Evolutionary conservation across 2,888 invertebrate genomes (phyloP), one percentile per base, ranked within the genome.

Genomic region (Agrotis puta): DNA sequence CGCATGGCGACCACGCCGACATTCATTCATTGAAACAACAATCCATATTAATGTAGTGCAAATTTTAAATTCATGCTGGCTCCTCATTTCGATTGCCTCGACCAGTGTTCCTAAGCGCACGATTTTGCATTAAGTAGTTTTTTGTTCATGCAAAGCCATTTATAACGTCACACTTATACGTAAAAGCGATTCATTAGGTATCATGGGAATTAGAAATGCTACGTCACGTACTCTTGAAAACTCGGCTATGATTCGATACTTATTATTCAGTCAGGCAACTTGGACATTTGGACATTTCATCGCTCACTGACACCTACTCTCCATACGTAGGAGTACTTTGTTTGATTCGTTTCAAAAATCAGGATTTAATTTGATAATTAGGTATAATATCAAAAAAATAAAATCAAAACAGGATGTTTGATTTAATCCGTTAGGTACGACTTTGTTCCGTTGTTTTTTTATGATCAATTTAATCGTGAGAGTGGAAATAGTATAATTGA

Each of bases 21-120:
- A 94, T 94, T 94, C 95, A 95, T 96, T 96, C 96, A 96, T 95
- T 94, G 95, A 95, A 95, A 94, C 94, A 90, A 92, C 95, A 91
- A 95, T 95, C 94, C 95, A 96, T 96, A 95, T 95, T 95, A 95
- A 96, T 96, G 95, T 93, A 94, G 94, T 94, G 94, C 95, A 95
- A 95, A 96, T 95, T 96, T 96, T 92, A 91, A 94, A 96, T 96
- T 96, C 96, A 95, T 91, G 92, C 90, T 92, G 93, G 88, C 93
- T 92, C 94, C 90, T 93, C 93, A 90, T 92, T 94, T 93, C 93
- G 93, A 94, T 94, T 92, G 92, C 92, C 88, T 91, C 88, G 91
- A 88, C 85, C 90, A 91, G 89, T 94, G 94, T 94, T 92, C 85
- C 93, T 95, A 93, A 94, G 94, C 94, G 91, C 94, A 94, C 94